Conservation (phyloP, 2,113 vertebrate genomes). For the Semnopithecus entellus region DNA sequence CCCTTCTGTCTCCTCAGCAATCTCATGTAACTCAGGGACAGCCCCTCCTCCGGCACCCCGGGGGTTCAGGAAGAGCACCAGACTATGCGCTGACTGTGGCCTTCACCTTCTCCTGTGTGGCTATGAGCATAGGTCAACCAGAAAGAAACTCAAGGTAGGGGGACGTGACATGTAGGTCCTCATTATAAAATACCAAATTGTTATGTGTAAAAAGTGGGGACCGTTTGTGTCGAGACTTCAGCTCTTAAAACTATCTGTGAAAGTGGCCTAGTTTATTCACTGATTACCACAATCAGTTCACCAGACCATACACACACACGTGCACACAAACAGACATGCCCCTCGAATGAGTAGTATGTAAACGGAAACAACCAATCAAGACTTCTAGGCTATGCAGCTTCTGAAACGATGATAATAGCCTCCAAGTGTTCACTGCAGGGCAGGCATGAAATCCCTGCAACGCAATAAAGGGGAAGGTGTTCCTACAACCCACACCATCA, state of each 20-base stretch:
- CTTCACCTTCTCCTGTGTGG: background rate
- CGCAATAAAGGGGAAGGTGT: background rate
- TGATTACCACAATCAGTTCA: background rate
- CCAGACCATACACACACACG: background rate
- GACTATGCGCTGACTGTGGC: background rate
- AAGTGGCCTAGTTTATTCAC: background rate
- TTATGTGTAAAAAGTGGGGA: background rate
- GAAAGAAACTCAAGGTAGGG: background rate
- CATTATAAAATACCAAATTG: background rate
- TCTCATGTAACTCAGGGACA: fast-evolving
- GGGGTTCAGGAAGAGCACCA: background rate
- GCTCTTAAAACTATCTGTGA: conserved; percentile 35
- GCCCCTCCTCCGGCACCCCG: fast-evolving
- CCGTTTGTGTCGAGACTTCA: background rate
- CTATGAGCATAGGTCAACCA: background rate
- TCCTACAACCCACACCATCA: background rate
- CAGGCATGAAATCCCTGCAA: background rate
- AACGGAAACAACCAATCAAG: conserved; percentile 51
- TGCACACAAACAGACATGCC: too few species aligned
- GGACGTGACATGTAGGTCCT: fast-evolving
- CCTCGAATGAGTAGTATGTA: background rate
- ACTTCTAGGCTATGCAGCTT: conserved; percentile 29
- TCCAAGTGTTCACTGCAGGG: background rate
- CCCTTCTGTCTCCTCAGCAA: background rate
- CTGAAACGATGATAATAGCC: conserved; percentile 42